Evolutionary conservation across 2,797 vertebrate genomes (phyloP), one percentile per base, ranked within the genome.

Genomic region (Enteromius fasciolatus): DNA sequence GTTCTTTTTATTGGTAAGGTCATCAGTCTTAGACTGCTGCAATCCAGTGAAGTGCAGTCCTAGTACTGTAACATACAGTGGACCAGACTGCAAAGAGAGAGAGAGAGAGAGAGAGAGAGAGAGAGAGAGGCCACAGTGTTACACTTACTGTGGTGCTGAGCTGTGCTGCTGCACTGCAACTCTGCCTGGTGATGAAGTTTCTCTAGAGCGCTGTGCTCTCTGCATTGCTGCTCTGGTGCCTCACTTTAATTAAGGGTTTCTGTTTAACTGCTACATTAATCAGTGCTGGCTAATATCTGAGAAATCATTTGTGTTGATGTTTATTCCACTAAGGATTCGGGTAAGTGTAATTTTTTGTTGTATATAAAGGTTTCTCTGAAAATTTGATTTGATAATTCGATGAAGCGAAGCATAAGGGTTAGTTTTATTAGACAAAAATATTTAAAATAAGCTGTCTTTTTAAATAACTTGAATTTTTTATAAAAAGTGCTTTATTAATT

Each of bases 151-250:
- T 89, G 92, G 88, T 93, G 94, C 92, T 94, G 93, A 93, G 91
- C 91, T 93, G 89, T 92, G 87, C 89, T 54, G 50, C 91, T 91
- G 91, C 89, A 90, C 80, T 89, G 85, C 89, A 88, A 94, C 92
- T 94, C 92, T 94, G 92, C 92, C 92, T 91, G 90, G 92, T 93
- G 92, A 94, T 93, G 91, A 93, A 90, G 92, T 93, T 83, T 80
- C 91, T 90, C 87, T 72, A 80, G 80, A 89, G 87, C 87, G 87
- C 87, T 91, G 90, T 85, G 88, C 84, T 85, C 84, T 87, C 88
- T 80, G 85, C 83, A 75, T 88, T 82, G 86, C 73, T 78, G 54
- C 83, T 76, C 36, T 80, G 66, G 31, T 46, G 61, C 76, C 48
- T 78, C 23, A 31, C 39, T 63, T 81, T 63, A 50, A 64, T 61